Conservation (phyloP, 2,113 vertebrate genomes). For the Rallus limicola region DNA sequence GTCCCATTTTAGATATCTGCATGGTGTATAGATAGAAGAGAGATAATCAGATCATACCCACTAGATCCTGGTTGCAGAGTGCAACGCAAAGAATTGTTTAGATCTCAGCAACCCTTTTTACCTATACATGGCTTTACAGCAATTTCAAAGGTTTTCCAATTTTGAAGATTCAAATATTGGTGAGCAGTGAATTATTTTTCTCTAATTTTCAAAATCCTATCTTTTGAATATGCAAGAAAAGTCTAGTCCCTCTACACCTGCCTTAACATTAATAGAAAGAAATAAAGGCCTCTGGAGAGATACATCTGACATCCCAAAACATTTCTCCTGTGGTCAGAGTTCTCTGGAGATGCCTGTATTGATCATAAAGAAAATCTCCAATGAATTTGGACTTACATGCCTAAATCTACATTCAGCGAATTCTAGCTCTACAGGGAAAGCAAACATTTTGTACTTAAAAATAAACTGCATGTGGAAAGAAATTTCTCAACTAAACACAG, state of each 20-base stretch:
- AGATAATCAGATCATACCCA: neutral
- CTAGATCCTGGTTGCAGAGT: neutral
- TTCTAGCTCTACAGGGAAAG: neutral
- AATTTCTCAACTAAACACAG: neutral
- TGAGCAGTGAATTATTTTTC: neutral
- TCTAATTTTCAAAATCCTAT: neutral
- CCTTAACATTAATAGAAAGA: no score
- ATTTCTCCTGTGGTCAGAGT: neutral
- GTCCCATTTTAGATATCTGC: neutral
- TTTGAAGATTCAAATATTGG: neutral
- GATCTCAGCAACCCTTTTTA: neutral
- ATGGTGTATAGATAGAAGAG: neutral
- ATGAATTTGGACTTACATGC: accelerated
- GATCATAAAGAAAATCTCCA: neutral
- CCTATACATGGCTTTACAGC: neutral
- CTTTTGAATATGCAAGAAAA: neutral
- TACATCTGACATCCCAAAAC: neutral
- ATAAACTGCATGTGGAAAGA: neutral
- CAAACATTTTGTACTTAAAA: neutral
- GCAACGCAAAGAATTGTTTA: neutral
- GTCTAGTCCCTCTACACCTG: neutral
- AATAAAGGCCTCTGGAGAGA: neutral
- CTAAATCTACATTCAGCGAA: neutral
- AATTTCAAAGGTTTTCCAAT: neutral
- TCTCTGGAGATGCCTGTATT: neutral